Base-by-base conservation (phyloP, 2,113 vertebrate species). In the Numida meleagris region DNA sequence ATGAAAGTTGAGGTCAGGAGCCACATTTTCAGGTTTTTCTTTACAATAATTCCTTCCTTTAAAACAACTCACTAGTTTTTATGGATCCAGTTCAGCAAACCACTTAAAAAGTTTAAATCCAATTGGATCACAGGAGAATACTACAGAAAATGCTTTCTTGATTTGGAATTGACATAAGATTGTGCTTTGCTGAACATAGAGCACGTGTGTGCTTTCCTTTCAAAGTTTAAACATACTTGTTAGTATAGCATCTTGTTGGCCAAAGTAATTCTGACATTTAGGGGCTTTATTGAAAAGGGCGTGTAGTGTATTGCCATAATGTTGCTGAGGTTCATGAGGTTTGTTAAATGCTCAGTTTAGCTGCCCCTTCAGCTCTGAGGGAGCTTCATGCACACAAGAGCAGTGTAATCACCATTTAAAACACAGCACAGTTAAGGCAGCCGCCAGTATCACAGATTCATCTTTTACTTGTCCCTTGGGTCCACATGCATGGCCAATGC, bases 31-130 rank as follows among this genome's bases (percentile, higher is more conserved):
- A 66, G 21, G 31, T 73, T 82, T 92, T 94, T 78, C 62, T 79
- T 87, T 76, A 18, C 53, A 34, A 31, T 91, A 76, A 66, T 87
- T 92, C 45, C 81, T 90, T 93, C 24, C 73, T 92, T 86, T 82
- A 78, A 89, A 92, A 61, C 31, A 89, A 42, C 78, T 89, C 29
- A 66, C 43, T 93, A 90, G 57, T 75, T 95, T 96, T 96, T 94
- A 84, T 89, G 70, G 57, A 68, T 86, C 70, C 53, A 71, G 45
- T 87, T 89, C 83, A 95, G 66, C 84, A 94, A 89, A 89, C 63
- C 65, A 83, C 68, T 93, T 81, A 57, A 65, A n/a, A 80, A 77
- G 20, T 61, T 73, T 79, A 79, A 84, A 87, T 82, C 61, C 14
- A 40, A 14, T 34, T 65, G 66, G 31, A 51, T 50, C 76, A 29